Percentiles rank a stretch among this genome's conserved stretches.
Evolutionary conservation across 2,888 invertebrate genomes (phyloP).

Genomic region (Chrysotoxum bicinctum): DNA sequence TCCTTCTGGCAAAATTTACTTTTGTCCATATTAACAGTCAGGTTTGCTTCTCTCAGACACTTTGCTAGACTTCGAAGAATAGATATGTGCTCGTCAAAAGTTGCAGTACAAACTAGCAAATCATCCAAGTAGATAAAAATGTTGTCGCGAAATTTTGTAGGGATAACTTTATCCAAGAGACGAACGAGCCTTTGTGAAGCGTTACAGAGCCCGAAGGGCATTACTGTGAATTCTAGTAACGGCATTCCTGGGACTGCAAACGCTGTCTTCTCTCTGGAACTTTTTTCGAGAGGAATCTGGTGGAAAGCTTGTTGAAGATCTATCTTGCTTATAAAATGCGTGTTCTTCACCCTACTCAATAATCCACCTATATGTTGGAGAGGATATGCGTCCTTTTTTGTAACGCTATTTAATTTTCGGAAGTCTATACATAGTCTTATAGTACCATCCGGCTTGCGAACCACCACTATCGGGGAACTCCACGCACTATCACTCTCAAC

Average conservation of each 20-base stretch:
- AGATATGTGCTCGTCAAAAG: no score
- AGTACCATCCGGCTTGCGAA: background rate
- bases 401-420: background rate
- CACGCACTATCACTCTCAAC: background rate
- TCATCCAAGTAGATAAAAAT: no score
- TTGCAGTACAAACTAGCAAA: no score
- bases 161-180: background rate
- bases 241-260: slow-evolving; percentile 16
- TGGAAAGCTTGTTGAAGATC: slow-evolving; percentile 16
- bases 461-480: slow-evolving; percentile 1
- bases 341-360: background rate
- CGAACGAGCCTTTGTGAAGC: slow-evolving; percentile 1
- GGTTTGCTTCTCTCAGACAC: no score
- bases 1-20: no score
- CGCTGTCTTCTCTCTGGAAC: slow-evolving; percentile 5
- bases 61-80: no score
- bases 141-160: background rate
- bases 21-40: no score
- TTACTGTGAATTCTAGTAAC: background rate
- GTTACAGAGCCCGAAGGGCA: slow-evolving; percentile 3
- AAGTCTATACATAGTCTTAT: slow-evolving; percentile 7
- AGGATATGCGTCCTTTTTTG: background rate
- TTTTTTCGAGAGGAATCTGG: slow-evolving; percentile 15
- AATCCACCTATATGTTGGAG: background rate
- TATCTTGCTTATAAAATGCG: background rate